A percentile compares a stretch with the other conserved stretches of the same genome.
These are phyloP conservation scores for Cygnus atratus DNA, from an alignment of 2,113 vertebrate genomes.

Conservation along the genomic window DNA sequence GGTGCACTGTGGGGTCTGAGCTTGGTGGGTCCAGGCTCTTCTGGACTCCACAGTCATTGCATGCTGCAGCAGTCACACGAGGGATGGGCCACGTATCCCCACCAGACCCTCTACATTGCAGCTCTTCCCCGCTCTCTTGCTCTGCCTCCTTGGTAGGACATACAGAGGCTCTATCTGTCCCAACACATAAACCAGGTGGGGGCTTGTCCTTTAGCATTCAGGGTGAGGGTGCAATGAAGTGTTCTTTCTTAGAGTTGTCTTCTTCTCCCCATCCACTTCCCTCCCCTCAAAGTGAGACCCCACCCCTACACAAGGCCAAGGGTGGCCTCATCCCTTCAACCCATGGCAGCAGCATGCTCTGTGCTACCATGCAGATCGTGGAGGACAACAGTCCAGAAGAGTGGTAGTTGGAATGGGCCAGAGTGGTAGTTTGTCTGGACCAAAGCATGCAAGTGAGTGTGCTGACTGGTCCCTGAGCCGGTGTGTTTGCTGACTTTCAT, in stretches of 20 bases:
- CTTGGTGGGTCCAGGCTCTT: not conserved
- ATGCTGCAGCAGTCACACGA: not conserved
- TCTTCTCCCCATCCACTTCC: not conserved
- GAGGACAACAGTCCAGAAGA: not conserved
- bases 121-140: not conserved
- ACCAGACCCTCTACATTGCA: not conserved
- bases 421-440: not conserved
- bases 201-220: not conserved
- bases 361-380: accelerated
- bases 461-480: not conserved
- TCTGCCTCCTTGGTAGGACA: not conserved
- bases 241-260: not conserved
- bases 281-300: not conserved
- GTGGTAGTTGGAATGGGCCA: not conserved
- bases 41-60: not conserved
- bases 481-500: not conserved
- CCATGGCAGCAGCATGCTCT: not conserved
- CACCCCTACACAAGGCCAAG: not conserved
- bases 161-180: not conserved
- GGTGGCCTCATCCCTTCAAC: not conserved
- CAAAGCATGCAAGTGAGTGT: not conserved
- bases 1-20: not conserved
- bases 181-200: not conserved
- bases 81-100: not conserved
- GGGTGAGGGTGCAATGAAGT: not conserved